Conservation (phyloP, 2,888 invertebrate genomes). For the Drosophila lacicola region DNA sequence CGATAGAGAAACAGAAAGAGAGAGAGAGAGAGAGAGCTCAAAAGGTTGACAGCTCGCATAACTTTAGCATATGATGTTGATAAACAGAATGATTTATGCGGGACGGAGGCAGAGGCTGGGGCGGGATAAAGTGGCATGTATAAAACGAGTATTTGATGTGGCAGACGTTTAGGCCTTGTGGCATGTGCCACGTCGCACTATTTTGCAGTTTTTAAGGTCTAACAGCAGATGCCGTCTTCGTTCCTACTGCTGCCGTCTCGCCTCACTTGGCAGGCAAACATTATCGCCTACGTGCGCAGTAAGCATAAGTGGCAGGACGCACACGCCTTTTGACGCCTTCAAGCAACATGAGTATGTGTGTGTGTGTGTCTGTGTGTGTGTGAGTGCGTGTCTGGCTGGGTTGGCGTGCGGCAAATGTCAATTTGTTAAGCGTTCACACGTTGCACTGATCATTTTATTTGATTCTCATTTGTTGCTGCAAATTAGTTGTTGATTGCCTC, state of each 20-base stretch:
- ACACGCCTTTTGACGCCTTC: conserved; percentile 53
- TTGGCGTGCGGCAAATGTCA: conserved; percentile 65
- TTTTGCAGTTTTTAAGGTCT: conserved; percentile 78
- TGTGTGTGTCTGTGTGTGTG: conserved; percentile 16
- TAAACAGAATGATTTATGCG: conserved; percentile 51
- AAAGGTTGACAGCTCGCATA: conserved; percentile 39
- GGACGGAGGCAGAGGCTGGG: background rate
- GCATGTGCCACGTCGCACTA: conserved; percentile 71
- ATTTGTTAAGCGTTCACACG: conserved; percentile 83
- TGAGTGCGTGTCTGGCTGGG: conserved; percentile 22
- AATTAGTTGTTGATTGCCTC: conserved; percentile 75
- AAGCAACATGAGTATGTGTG: conserved; percentile 24
- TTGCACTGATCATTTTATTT: conserved; percentile 82
- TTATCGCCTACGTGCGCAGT: conserved; percentile 82
- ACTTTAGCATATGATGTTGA: conserved; percentile 49
- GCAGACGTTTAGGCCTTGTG: conserved; percentile 49
- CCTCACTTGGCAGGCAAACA: conserved; percentile 77
- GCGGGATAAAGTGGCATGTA: conserved; percentile 8
- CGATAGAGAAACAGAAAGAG: background rate
- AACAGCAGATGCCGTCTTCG: conserved; percentile 37
- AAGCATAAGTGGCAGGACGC: conserved; percentile 63
- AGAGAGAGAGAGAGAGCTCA: conserved; percentile 1
- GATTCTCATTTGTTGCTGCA: conserved; percentile 81
- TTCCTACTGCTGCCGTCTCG: conserved; percentile 4
- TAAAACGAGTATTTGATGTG: conserved; percentile 31